Base-by-base conservation (phyloP, 2,113 vertebrate genomes). In the Daphoenositta chrysoptera region DNA sequence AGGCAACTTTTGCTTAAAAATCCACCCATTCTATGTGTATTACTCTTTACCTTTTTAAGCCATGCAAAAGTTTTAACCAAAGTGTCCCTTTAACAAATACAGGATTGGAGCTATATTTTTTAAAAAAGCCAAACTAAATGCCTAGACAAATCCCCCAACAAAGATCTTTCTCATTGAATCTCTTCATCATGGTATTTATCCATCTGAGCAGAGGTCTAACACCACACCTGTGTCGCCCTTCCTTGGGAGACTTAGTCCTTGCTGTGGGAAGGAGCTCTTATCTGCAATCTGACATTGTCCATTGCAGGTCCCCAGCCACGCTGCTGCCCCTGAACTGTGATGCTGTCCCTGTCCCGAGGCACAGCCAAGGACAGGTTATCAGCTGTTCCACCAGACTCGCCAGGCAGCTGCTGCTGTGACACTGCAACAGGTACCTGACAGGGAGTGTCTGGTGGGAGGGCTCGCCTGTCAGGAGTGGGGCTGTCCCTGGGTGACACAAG, bases 11-110 rank as follows among this genome's bases (percentile, higher is more conserved):
- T 60, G 47, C 70, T 78, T 90, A 86, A 93, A 79, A 85, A 39
- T 60, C 92, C 58, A 81, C 66, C 71, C 44, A 71, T 83, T 56
- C 76, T 87, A 19, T 40, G 24, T 40, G 26, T 37, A 40, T 84
- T 95, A 64, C 11, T 69, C 40, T 69, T 83, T 42, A 47, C 23
- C 53, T 93, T 40, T 57, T 75, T 71, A 95, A 93, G 86, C 72
- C 89, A 91, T 15, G 63, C 78, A 94, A 92, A 97, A 94, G 23
- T 64, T 87, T 80, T 79, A 90, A 94, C 39, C 56, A 90, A 91
- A 90, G 53, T 51, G 35, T 92, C 85, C 83, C 93, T 94, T 95
- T 84, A 91, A 81, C n/a, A 94, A 97, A 80, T 54, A 48, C 11
- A 85, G 26, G 13, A 66, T 37, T 45, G 39, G 47, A 90, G 78